A percentile compares a stretch with the other conserved stretches of the same genome.
phyloP scores from a whole-genome alignment of 2,888 invertebrate species.

The Plebejus melissa region DNA sequence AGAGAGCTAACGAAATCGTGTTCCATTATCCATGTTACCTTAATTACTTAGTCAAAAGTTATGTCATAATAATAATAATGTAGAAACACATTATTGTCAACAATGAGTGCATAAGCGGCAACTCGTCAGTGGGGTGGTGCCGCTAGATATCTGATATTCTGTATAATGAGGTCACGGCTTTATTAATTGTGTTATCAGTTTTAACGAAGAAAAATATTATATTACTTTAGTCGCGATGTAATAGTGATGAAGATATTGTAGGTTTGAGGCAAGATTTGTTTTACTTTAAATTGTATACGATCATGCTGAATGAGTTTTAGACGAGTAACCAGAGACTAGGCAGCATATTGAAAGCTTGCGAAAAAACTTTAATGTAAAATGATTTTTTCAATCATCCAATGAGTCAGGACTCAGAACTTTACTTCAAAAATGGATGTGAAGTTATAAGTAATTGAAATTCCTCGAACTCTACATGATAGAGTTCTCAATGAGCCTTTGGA shows the following conservation, averaged over 20 bases:
- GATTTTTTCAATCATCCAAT: not conserved
- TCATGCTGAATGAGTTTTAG: not conserved
- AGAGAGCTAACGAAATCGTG: no score
- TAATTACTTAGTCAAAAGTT: no score
- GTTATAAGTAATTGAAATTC: not conserved
- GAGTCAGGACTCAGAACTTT: not conserved
- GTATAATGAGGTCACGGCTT: constrained; percentile 26
- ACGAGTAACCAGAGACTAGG: not conserved
- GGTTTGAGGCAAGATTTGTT: not conserved
- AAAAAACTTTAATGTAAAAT: not conserved
- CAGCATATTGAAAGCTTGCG: not conserved
- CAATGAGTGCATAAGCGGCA: not conserved
- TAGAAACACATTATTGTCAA: not conserved
- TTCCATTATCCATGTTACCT: no score
- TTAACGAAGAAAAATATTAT: constrained; percentile 15
- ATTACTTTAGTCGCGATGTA: not conserved
- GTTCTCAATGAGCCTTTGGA: not conserved
- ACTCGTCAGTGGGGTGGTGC: not conserved
- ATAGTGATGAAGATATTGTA: not conserved
- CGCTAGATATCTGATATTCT: not conserved
- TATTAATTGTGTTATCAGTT: constrained; percentile 12
- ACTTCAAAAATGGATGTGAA: not conserved
- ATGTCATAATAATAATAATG: no score
- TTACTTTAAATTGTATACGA: not conserved
- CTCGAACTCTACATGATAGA: constrained; percentile 1